Evolutionary conservation across 2,888 invertebrate genomes (phyloP), one percentile per base, ranked within the genome.

Genomic region (Drosophila fulvimacula): DNA sequence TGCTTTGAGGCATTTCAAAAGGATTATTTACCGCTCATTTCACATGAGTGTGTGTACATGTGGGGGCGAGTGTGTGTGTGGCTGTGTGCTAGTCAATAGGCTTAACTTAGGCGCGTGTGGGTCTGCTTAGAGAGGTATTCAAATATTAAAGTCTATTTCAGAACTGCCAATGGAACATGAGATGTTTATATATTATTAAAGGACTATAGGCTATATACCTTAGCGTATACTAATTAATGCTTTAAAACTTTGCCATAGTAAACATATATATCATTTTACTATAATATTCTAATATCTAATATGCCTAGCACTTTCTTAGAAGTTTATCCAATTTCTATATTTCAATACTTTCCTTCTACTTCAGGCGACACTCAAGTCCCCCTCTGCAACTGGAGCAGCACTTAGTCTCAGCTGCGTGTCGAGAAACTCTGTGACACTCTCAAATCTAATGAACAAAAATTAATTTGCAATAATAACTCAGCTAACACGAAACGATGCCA

Each of bases 391-490:
- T 24, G 10, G 27, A 30, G 17, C 17, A 67, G 48, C 68, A 63
- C 62, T 65, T 53, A 58, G 65, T 34, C 72, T 59, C 87, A 83
- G 73, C 74, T 77, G 82, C 48, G 55, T 63, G 57, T 60, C 51
- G 66, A 49, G 32, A 65, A 77, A 82, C 52, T 79, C 82, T 72
- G 73, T 83, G 82, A 88, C 89, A 90, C 76, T 88, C 76, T 81
- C 81, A 81, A 86, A 86, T 90, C 81, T 84, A 90, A 91, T 91
- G 87, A 91, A 87, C 82, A 83, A 76, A 89, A 92, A 90, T 91
- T 90, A 91, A 92, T 92, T 92, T 91, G 89, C 82, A 89, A 90
- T 83, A 91, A 90, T 88, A 90, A 90, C 82, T 89, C 85, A 87
- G 85, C 86, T 80, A 90, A 79, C 76, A 72, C 79, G 76, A 68